Base-by-base conservation (phyloP, 2,797 vertebrate genomes). In the Hippoglossus hippoglossus region DNA sequence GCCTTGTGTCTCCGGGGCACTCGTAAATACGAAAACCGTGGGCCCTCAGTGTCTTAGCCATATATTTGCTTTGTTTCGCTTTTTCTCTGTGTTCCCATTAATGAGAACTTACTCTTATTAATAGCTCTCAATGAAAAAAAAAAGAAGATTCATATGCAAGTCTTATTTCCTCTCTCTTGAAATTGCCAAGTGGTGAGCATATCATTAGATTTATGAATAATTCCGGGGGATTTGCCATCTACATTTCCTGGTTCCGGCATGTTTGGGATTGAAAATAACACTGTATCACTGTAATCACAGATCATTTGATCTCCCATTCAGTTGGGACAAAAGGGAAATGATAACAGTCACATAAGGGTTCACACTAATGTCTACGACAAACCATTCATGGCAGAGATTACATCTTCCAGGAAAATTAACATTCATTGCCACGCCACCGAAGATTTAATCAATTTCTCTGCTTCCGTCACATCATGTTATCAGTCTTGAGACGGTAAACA, bases 141-240 rank as follows among this genome's bases (percentile, higher is more conserved):
- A 89, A 50, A 77, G 76, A 75, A 79, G 68, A 80, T 84, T 86
- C 68, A 81, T 79, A 73, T 85, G 83, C 81, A 79, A 73, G 86
- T 80, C 84, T 92, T 84, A 88, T 92, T 94, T 91, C 87, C 65
- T 62, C 79, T 54, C 67, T 80, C 60, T 66, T 83, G 73, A 87
- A 87, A 89, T 89, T 82, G 82, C 80, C 70, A 90, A 88, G 80
- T 90, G 72, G 81, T 81, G 79, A 82, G 82, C 81, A 89, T 87
- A 88, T 93, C 81, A 93, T 94, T 92, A 93, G 63, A 78, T 91
- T 91, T 88, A 79, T 86, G 83, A 91, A 92, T 93, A 92, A 92
- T 90, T 93, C 81, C 75, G 75, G 70, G 58, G 76, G 90, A 87
- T 89, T 93, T 92, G 86, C 79, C 58, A 39, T 87, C 88, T 86